Percentiles rank a stretch among this genome's conserved stretches.
These are phyloP conservation scores for Brachymystax lenok DNA, from an alignment of 2,797 vertebrate species.

Conservation along the genomic window DNA sequence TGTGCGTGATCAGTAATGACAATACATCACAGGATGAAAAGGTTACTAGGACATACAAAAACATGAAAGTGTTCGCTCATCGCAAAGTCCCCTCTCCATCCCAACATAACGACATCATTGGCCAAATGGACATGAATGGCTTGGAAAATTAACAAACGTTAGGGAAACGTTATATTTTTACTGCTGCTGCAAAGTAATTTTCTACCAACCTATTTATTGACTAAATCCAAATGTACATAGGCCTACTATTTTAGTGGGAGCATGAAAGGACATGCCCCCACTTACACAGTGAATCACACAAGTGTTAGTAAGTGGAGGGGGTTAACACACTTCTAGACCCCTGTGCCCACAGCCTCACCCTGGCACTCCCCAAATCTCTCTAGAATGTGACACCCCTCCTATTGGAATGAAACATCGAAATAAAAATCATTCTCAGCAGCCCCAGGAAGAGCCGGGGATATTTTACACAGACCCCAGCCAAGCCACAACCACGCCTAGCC, in stretches of 20 bases:
- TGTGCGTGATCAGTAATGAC: slow-evolving; percentile 1
- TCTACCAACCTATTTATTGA: slow-evolving; percentile 18
- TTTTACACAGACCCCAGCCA: slow-evolving; percentile 39
- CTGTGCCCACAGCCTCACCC: slow-evolving; percentile 7
- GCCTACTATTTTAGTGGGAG: slow-evolving; percentile 14
- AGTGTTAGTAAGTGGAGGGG: background rate
- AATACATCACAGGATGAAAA: slow-evolving; percentile 21
- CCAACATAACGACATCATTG: background rate
- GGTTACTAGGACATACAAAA: background rate
- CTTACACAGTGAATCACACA: slow-evolving; percentile 28
- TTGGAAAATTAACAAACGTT: background rate
- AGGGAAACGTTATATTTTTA: background rate
- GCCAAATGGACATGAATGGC: background rate
- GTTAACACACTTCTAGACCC: background rate
- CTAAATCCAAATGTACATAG: slow-evolving; percentile 48
- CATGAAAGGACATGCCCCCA: slow-evolving; percentile 31
- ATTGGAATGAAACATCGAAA: slow-evolving; percentile 59
- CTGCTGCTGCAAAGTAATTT: background rate
- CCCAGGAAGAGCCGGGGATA: slow-evolving; percentile 28
- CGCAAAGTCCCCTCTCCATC: background rate
- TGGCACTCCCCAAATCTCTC: slow-evolving; percentile 40
- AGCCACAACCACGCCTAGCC: slow-evolving; percentile 3
- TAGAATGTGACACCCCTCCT: slow-evolving; percentile 62
- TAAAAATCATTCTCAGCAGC: slow-evolving; percentile 55
- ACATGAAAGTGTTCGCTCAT: background rate